Evolutionary conservation across 2,113 vertebrate genomes (phyloP).

Genomic region (Laticauda colubrina): DNA sequence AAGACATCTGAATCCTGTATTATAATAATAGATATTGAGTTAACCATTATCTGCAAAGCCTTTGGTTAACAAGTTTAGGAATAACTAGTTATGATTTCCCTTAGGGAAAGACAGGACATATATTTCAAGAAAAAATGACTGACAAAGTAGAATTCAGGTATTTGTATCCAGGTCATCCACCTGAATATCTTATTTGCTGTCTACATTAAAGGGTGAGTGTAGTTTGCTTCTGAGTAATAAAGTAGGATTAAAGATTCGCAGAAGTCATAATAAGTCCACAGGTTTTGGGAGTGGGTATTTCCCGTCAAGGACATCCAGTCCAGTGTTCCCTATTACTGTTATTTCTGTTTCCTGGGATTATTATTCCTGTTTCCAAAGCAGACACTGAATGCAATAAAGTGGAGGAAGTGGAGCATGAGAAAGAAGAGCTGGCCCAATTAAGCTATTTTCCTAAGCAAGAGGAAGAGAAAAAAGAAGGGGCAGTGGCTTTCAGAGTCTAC

Average conservation of each 20-base stretch:
- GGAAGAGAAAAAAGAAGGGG: conserved; percentile 88
- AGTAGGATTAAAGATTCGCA: neutral
- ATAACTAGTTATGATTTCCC: neutral
- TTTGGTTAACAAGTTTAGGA: neutral
- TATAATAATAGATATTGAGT: neutral
- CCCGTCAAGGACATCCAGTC: neutral
- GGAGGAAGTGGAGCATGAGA: conserved; percentile 48
- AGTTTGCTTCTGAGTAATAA: conserved; percentile 14
- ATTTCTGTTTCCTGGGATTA: neutral
- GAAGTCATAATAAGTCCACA: neutral
- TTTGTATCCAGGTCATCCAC: neutral
- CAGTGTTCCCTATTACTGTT: conserved; percentile 24
- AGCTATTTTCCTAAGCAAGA: conserved; percentile 56
- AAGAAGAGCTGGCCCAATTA: conserved; percentile 38
- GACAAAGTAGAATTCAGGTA: conserved; percentile 24
- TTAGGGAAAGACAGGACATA: neutral
- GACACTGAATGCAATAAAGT: conserved; percentile 46
- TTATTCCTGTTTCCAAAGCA: conserved; percentile 35
- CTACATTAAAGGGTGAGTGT: neutral
- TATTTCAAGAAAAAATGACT: neutral
- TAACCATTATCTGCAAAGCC: neutral
- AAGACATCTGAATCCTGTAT: neutral
- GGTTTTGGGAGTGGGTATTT: neutral
- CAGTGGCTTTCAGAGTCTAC: conserved; percentile 86
- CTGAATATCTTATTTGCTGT: neutral